phyloP scores from a whole-genome alignment of 2,113 vertebrate genomes.

The Chloebia gouldiae region DNA sequence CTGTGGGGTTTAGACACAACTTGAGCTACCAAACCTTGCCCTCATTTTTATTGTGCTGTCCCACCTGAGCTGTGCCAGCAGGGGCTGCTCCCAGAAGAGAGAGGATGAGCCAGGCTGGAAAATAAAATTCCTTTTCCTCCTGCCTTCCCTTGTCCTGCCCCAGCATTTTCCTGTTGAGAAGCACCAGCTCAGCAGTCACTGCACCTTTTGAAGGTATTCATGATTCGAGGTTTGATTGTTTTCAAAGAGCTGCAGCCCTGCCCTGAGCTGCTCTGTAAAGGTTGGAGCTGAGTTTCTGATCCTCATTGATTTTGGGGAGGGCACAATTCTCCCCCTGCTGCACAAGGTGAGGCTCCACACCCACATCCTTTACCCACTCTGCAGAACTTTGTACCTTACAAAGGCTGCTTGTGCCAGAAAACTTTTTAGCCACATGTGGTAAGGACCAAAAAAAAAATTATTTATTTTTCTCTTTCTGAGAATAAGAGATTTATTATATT shows the following conservation, averaged over 20 bases:
- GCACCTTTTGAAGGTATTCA: not conserved
- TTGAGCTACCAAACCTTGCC: not conserved
- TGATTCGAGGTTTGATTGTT: not conserved
- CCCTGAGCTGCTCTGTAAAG: not conserved
- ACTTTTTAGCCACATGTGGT: rapidly evolving
- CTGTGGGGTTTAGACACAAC: rapidly evolving
- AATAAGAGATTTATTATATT: not conserved
- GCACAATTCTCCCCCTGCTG: not conserved
- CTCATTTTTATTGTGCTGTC: not conserved
- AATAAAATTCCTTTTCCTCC: not conserved
- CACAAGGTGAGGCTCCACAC: not conserved
- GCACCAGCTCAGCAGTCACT: not conserved
- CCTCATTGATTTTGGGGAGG: not conserved
- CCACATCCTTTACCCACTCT: not conserved
- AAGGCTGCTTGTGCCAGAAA: not conserved
- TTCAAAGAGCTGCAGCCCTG: not conserved
- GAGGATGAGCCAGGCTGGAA: not conserved
- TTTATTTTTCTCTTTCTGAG: no score
- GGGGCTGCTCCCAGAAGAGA: not conserved
- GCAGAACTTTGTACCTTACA: not conserved
- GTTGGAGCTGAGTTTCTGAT: not conserved
- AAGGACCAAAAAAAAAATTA: no score
- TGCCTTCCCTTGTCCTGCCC: not conserved
- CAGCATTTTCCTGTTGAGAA: not conserved
- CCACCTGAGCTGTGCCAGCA: not conserved